These are phyloP conservation scores for Pasiphila rectangulata DNA, from an alignment of 2,888 invertebrate genomes.

Conservation along the genomic window DNA sequence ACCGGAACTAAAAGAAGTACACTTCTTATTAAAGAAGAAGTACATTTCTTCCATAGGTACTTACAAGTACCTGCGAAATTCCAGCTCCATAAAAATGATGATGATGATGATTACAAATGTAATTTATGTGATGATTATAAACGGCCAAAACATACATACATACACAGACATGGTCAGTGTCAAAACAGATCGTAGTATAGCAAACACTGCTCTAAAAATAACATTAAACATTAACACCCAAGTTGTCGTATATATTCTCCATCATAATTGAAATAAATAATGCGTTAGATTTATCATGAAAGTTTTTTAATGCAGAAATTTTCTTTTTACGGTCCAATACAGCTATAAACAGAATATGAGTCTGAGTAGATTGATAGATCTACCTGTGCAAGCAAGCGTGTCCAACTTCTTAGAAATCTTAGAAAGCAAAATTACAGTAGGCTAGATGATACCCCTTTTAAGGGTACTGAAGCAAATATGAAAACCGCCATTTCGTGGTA, in stretches of 20 bases:
- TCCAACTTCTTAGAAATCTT: not conserved
- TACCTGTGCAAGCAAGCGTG: not conserved
- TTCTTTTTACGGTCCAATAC: not conserved
- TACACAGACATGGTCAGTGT: too few species aligned
- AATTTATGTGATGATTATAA: too few species aligned
- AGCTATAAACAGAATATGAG: not conserved
- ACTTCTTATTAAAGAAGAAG: too few species aligned
- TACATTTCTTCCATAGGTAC: too few species aligned
- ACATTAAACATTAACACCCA: conserved; percentile 12
- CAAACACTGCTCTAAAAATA: conserved; percentile 5
- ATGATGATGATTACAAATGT: too few species aligned
- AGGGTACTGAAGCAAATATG: too few species aligned
- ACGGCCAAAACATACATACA: conserved; percentile 7
- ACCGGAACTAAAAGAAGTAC: too few species aligned
- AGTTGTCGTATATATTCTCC: conserved; percentile 10
- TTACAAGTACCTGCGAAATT: too few species aligned
- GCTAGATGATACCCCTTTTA: too few species aligned
- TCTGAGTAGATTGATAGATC: not conserved
- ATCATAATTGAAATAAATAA: conserved; percentile 7
- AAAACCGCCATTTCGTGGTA: too few species aligned
- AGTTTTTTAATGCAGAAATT: not conserved
- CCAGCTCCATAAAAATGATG: too few species aligned
- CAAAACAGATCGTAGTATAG: conserved; percentile 11
- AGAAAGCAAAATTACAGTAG: not conserved
- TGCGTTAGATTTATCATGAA: conserved; percentile 3